A percentile compares a stretch with the other conserved stretches of the same genome.
Conservation (phyloP, 2,113 vertebrate species). For the Lycocorax pyrrhopterus region DNA sequence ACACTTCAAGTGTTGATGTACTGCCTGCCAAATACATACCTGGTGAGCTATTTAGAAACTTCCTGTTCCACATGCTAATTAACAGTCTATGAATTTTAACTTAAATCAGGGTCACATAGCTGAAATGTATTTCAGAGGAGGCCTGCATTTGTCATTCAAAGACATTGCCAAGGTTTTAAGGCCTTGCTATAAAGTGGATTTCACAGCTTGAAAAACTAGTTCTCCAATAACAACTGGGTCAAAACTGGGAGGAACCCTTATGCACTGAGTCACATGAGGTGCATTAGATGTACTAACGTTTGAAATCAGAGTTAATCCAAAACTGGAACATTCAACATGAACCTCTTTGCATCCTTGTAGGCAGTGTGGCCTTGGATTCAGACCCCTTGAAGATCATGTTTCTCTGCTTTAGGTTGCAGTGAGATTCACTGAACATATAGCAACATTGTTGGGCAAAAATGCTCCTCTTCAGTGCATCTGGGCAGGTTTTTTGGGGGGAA, state of each 20-base stretch:
- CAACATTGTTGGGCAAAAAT: background rate
- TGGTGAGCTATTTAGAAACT: conserved; percentile 67
- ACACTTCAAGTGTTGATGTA: conserved; percentile 37
- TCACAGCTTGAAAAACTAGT: conserved; percentile 15
- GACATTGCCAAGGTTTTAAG: conserved; percentile 47
- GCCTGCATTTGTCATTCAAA: conserved; percentile 48
- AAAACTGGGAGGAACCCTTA: conserved; percentile 8
- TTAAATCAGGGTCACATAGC: conserved; percentile 48
- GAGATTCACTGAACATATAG: background rate
- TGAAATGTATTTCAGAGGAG: background rate
- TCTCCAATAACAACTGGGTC: conserved; percentile 14
- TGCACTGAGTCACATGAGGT: background rate
- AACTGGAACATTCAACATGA: background rate
- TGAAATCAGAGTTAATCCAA: conserved; percentile 28
- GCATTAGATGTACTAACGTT: background rate
- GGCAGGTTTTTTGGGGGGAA: background rate
- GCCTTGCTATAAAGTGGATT: background rate
- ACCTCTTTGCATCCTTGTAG: background rate
- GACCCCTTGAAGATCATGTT: background rate
- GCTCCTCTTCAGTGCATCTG: background rate
- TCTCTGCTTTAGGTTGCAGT: background rate
- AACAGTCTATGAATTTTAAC: conserved; percentile 69
- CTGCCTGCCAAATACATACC: conserved; percentile 49
- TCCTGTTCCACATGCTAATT: conserved; percentile 69
- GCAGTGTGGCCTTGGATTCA: background rate